A percentile compares a stretch with the other conserved stretches of the same genome.
Evolutionary conservation across 2,113 vertebrate genomes (phyloP).

Genomic region (Todiramphus saurophagus): DNA sequence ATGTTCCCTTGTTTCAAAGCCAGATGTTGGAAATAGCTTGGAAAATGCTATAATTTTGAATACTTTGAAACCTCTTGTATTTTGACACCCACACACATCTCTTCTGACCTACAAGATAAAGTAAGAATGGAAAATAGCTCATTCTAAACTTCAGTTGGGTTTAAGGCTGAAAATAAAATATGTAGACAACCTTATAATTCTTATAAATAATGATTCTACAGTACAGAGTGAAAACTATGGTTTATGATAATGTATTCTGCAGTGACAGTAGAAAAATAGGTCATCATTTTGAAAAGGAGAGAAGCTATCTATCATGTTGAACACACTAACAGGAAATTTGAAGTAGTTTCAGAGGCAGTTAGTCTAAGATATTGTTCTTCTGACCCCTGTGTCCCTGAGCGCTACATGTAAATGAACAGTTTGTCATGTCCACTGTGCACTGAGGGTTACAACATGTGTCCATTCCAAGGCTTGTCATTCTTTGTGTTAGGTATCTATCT

Average conservation of each 20-base stretch:
- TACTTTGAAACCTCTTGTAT: neutral
- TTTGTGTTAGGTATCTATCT: neutral
- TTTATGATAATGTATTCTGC: constrained; percentile 54
- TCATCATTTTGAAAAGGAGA: constrained; percentile 40
- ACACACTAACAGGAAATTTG: neutral
- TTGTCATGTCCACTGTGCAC: neutral
- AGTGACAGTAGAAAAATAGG: constrained; percentile 61
- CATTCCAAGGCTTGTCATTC: neutral
- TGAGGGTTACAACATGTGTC: neutral
- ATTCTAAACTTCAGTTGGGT: constrained; percentile 8
- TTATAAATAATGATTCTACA: constrained; percentile 51
- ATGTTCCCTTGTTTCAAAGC: neutral
- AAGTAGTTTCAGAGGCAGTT: neutral
- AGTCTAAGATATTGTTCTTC: neutral
- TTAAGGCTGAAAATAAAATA: constrained; percentile 54
- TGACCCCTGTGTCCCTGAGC: neutral
- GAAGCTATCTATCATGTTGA: constrained; percentile 35
- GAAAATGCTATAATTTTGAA: neutral
- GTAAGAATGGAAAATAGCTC: constrained; percentile 1
- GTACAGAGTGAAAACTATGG: constrained; percentile 13
- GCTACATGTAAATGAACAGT: neutral
- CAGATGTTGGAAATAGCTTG: neutral
- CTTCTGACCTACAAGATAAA: neutral
- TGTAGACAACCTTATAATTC: constrained; percentile 42
- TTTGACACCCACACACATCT: neutral